Evolutionary conservation across 2,888 invertebrate genomes (phyloP).

Genomic region (Polydrusus pterygomalis): DNA sequence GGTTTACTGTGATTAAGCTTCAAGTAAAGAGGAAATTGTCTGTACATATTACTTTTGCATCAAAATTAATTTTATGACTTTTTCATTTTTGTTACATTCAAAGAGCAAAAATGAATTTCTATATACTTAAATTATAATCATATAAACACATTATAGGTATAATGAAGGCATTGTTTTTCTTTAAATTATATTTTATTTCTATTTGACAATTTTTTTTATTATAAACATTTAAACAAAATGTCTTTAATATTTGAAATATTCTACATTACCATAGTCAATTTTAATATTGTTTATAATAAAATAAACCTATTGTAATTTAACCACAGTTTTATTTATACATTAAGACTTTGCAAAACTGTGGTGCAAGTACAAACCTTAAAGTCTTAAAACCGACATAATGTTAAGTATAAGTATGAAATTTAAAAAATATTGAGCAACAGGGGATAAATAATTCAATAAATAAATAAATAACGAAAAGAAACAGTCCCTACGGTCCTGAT

Average conservation of each 20-base stretch:
- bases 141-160: constrained; percentile 67
- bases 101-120: constrained; percentile 66
- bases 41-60: constrained; percentile 70
- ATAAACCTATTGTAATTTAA: constrained; percentile 69
- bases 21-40: constrained; percentile 69
- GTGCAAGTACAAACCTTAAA: neutral
- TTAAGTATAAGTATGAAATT: neutral
- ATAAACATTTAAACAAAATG: constrained; percentile 58
- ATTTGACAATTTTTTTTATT: constrained; percentile 57
- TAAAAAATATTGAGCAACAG: constrained; percentile 14
- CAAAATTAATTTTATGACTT: constrained; percentile 66
- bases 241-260: constrained; percentile 66
- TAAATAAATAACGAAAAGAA: constrained; percentile 10
- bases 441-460: constrained; percentile 19
- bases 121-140: constrained; percentile 69
- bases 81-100: constrained; percentile 63
- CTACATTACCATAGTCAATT: constrained; percentile 69
- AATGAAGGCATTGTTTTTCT: constrained; percentile 68
- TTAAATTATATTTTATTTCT: constrained; percentile 62
- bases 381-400: neutral
- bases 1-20: constrained; percentile 72
- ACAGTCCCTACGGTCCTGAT: neutral
- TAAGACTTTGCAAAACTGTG: constrained; percentile 14
- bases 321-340: constrained; percentile 40
- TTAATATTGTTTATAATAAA: constrained; percentile 72